Conservation (phyloP, 2,888 invertebrate genomes). For the Bibio marci region DNA sequence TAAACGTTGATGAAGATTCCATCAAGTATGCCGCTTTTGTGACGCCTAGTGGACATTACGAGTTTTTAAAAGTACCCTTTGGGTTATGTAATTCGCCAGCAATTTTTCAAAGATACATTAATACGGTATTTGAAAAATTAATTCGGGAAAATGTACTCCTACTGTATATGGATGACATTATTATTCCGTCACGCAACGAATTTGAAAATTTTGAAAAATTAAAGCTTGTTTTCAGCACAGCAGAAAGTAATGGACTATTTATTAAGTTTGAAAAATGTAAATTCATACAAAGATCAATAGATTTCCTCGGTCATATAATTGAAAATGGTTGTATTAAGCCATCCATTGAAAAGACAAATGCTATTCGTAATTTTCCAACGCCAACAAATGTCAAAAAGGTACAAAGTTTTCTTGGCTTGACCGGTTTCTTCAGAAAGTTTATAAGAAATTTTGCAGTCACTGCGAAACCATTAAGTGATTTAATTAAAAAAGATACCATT, state of each 20-base stretch:
- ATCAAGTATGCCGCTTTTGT: not conserved
- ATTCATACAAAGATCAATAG: not conserved
- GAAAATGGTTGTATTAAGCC: not conserved
- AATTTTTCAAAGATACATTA: not conserved
- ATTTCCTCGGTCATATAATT: not conserved
- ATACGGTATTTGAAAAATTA: not conserved
- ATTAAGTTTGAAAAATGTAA: not conserved
- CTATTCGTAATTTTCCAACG: not conserved
- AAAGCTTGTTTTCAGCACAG: no score
- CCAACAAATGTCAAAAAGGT: no score
- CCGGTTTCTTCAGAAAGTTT: not conserved
- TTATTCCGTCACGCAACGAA: not conserved
- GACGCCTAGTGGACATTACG: not conserved
- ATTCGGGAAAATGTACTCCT: not conserved
- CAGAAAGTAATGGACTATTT: no score
- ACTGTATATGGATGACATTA: not conserved
- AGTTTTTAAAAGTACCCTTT: constrained; percentile 1
- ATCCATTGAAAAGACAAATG: not conserved
- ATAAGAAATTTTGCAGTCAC: not conserved
- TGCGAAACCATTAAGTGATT: not conserved
- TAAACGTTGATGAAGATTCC: not conserved
- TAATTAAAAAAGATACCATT: not conserved
- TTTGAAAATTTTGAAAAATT: not conserved
- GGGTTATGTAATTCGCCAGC: not conserved
- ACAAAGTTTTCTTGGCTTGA: not conserved